Base-by-base conservation (phyloP, 2,797 vertebrate genomes). In the Craterocephalus amniculus region DNA sequence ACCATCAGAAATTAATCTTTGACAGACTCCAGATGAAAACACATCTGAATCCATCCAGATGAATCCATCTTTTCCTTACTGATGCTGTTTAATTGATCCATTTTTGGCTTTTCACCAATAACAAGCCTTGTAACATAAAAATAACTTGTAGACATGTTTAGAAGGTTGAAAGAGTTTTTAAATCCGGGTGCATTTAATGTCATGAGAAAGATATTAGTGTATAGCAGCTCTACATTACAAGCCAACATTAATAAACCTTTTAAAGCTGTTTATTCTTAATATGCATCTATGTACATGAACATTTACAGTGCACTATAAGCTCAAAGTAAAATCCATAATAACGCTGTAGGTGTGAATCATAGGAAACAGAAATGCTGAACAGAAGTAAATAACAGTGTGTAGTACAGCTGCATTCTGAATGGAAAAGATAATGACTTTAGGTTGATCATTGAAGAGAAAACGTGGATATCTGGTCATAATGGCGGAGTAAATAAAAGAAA, bases 261-360 rank as follows among this genome's bases (percentile, higher is more conserved):
- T 56, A 72, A 72, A 40, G 69, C 43, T 54, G 68, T 92, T 92
- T 91, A 89, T 87, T 91, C 87, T 74, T 66, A 10, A 78, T 88
- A 87, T 82, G 86, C 72, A 72, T 87, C 85, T 92, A 91, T 92
- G 83, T 91, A 93, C 91, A 92, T 72, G 56, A 85, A 91, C 83
- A 93, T 93, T 90, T 90, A 93, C 90, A 92, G 82, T 83, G 79
- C 76, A 86, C 83, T 87, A 66, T 83, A 88, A 81, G 84, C 83
- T 74, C 79, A 85, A 91, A 79, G 80, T 90, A 90, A 84, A 89
- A 85, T 90, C 80, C n/a, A 81, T 84, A 61, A 79, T 83, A 63
- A 80, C 73, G 84, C 57, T 73, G 67, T 43, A 81, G 35, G 65
- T 79, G 79, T 76, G 62, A 71, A 70, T 76, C 67, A 76, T 78